phyloP scores from a whole-genome alignment of 2,113 vertebrate species.

The Sciurus niger region DNA sequence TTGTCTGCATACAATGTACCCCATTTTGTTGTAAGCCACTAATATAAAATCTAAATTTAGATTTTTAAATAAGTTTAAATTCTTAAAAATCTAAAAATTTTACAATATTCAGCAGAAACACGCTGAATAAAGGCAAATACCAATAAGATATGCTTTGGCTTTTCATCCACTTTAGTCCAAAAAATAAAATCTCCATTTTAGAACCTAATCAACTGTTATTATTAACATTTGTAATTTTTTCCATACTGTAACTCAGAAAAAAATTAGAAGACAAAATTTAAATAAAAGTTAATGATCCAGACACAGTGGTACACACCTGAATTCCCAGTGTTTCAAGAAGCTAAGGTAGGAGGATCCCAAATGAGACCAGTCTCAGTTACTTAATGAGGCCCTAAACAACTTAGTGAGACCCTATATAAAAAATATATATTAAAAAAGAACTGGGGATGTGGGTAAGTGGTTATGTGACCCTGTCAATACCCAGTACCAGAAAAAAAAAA shows the following conservation, averaged over 20 bases:
- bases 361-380: no score
- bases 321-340: no score
- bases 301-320: no score
- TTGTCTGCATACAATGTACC: background rate
- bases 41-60: background rate
- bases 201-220: background rate
- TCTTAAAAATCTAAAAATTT: background rate
- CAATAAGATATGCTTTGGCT: background rate
- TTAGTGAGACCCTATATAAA: no score
- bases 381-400: no score
- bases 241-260: background rate
- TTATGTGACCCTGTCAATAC: no score
- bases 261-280: slow-evolving; percentile 34
- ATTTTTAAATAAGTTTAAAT: no score
- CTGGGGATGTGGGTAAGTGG: no score
- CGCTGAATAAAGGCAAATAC: background rate
- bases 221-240: slow-evolving; percentile 8
- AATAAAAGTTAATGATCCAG: background rate
- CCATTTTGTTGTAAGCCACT: background rate
- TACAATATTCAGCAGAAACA: slow-evolving; percentile 1
- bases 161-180: background rate
- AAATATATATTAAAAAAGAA: no score
- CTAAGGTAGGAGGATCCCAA: no score
- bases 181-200: slow-evolving; percentile 19
- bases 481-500: no score